Conservation (phyloP, 2,113 vertebrate genomes). For the Pantherophis guttatus region DNA sequence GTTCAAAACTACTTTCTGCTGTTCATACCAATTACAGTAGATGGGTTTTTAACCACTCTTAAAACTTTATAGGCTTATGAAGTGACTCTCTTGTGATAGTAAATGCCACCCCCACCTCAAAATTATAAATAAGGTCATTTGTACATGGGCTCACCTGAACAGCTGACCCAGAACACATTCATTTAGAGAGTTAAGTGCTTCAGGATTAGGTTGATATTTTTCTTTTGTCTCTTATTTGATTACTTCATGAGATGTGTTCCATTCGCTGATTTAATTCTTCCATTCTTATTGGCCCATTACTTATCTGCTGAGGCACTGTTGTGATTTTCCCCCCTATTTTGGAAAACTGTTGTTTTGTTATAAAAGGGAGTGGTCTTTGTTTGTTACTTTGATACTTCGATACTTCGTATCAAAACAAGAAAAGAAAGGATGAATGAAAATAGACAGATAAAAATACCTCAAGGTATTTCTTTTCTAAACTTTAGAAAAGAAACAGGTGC, state of each 20-base stretch:
- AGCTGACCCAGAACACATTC: rapidly evolving
- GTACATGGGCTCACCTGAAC: rapidly evolving
- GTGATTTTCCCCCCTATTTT: neutral
- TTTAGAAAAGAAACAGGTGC: neutral
- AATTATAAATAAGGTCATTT: neutral
- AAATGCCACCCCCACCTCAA: neutral
- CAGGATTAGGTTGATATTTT: neutral
- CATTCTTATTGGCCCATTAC: neutral
- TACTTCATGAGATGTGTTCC: neutral
- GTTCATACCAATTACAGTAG: constrained; percentile 46
- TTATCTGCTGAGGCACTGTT: neutral
- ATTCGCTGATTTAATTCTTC: neutral
- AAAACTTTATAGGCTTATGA: constrained; percentile 28
- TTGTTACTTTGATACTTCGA: neutral
- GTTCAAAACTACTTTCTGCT: constrained; percentile 29
- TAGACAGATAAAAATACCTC: neutral
- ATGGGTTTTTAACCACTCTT: constrained; percentile 31
- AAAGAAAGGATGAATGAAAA: neutral
- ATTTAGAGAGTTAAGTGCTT: neutral
- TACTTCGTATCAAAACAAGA: neutral
- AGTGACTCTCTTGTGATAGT: neutral
- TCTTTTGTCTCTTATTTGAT: neutral
- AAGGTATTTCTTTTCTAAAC: neutral
- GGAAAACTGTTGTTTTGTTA: neutral
- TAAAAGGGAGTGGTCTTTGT: neutral